A percentile compares a stretch with the other conserved stretches of the same genome.
Evolutionary conservation across 2,113 vertebrate species (phyloP).

Genomic region (Sceloporus undulatus): DNA sequence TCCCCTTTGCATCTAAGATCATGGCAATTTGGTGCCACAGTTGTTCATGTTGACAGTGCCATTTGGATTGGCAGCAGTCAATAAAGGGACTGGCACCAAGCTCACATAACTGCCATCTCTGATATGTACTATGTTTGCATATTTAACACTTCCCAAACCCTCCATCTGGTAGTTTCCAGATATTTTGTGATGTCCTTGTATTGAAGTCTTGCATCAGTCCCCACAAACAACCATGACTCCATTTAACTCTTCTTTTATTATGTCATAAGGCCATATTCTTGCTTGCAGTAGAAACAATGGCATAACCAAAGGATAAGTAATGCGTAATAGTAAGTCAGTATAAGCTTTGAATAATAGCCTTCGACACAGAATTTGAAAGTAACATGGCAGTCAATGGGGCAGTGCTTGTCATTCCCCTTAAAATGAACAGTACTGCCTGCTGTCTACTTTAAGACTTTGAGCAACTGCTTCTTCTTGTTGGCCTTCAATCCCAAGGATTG

Average conservation of each 20-base stretch:
- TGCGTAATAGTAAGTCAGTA: not conserved
- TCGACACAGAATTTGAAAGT: constrained; percentile 27
- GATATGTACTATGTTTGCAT: not conserved
- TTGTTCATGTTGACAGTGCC: not conserved
- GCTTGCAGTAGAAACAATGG: constrained; percentile 25
- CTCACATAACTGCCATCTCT: not conserved
- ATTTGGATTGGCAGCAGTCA: not conserved
- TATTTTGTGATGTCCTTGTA: not conserved
- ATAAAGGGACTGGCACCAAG: not conserved
- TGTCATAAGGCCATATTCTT: not conserved
- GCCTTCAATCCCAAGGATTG: constrained; percentile 46
- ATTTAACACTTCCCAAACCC: not conserved
- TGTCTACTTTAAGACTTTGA: constrained; percentile 42
- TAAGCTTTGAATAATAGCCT: constrained; percentile 1
- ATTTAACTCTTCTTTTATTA: constrained; percentile 1
- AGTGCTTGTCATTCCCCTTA: constrained; percentile 30
- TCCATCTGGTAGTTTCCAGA: not conserved
- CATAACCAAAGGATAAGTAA: not conserved
- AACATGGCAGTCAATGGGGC: constrained; percentile 37
- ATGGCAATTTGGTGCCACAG: not conserved
- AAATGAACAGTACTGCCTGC: constrained; percentile 37
- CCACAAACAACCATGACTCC: not conserved
- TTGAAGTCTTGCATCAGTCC: not conserved
- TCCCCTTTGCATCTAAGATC: too few relatives aligned
- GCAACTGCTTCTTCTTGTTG: constrained; percentile 47